Evolutionary conservation across 2,888 invertebrate genomes (phyloP), one percentile per base, ranked within the genome.

Genomic region (Acleris literana): DNA sequence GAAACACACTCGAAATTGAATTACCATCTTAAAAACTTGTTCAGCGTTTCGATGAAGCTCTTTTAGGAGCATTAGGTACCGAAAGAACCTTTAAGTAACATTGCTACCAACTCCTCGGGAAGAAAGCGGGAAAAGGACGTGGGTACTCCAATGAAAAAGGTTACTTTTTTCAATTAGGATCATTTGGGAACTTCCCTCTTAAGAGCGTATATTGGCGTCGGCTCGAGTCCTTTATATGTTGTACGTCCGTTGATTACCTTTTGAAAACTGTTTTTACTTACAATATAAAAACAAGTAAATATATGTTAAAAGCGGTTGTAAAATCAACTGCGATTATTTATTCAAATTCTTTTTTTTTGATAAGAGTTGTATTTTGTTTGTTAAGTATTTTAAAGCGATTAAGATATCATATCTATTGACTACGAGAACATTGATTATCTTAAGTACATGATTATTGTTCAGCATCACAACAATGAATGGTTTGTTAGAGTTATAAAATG

Each of bases 191-290:
- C 64, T 71, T 75, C 70, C 62, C 69, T 65, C 69, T 70, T 64
- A 68, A 69, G 69, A 71, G 63, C 65, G 68, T 71, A 70, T 72
- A 71, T 33, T 22, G 48, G 52, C 18, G 48, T 43, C 48, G 16
- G 46, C 46, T 46, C 17, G 17, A 17, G 46, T 16, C 17, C 6
- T 46, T 48, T 55, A 69, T 68, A 69, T 68, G 39, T 33, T 64
- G 64, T 63, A 57, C 64, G 66, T 68, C 70, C 39, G 39, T 70
- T 76, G 74, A 77, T 77, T 77, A 76, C 75, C 75, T 76, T 75
- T 68, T 69, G 51, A 73, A 73, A 74, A 71, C 69, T 70, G 29
- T 20, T 33, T 61, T 20, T n/a, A 11, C 44, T 9, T 18, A 3
- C 18, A 43, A 44, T 29, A 59, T 60, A 55, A 33, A 55, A 60